Conservation (phyloP, 2,888 invertebrate species). For the Schizotus pectinicornis region DNA sequence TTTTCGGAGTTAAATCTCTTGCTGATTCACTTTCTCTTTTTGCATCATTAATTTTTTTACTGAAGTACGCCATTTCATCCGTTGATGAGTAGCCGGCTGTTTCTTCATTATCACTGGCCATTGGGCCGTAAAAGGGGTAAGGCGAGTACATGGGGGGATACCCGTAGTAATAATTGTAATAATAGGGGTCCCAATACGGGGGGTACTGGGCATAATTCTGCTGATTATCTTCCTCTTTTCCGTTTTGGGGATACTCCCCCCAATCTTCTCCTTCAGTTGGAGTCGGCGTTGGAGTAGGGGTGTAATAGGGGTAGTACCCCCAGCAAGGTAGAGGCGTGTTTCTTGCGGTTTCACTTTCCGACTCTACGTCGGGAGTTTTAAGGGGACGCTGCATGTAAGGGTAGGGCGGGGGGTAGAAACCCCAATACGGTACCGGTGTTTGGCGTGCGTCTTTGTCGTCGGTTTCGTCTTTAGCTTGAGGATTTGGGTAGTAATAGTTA, state of each 20-base stretch:
- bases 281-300: slow-evolving; percentile 1
- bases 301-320: slow-evolving; percentile 29
- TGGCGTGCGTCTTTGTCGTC: slow-evolving; percentile 23
- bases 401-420: slow-evolving; percentile 40
- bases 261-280: slow-evolving; percentile 16
- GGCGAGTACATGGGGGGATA: slow-evolving; percentile 52
- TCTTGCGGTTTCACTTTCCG: slow-evolving; percentile 28
- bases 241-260: slow-evolving; percentile 18
- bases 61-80: slow-evolving; percentile 56
- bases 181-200: slow-evolving; percentile 55
- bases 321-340: slow-evolving; percentile 31
- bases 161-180: slow-evolving; percentile 48
- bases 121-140: slow-evolving; percentile 42
- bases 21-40: slow-evolving; percentile 41
- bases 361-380: slow-evolving; percentile 27
- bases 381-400: slow-evolving; percentile 16
- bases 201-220: slow-evolving; percentile 39
- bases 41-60: slow-evolving; percentile 20
- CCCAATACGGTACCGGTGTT: slow-evolving; percentile 48
- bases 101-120: slow-evolving; percentile 47
- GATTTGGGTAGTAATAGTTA: slow-evolving; percentile 39
- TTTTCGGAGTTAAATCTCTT: slow-evolving; percentile 34
- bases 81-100: slow-evolving; percentile 57
- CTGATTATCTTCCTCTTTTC: slow-evolving; percentile 20
- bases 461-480: slow-evolving; percentile 23